These are phyloP conservation scores for Vandiemenella viatica DNA, from an alignment of 2,888 invertebrate species.

Conservation along the genomic window DNA sequence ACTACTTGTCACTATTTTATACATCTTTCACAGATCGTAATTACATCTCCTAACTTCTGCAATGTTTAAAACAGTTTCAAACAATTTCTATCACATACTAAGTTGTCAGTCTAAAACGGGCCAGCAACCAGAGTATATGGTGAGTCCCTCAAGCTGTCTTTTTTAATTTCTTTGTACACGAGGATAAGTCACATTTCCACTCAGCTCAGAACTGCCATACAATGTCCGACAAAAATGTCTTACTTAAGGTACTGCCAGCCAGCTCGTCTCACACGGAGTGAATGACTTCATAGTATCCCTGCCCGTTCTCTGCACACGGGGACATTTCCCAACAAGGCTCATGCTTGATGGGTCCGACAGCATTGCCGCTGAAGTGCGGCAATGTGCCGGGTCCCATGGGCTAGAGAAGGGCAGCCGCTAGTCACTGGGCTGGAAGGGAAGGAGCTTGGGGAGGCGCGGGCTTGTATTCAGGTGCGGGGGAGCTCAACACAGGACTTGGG, in stretches of 20 bases:
- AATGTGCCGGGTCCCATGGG: background rate
- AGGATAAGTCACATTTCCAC: too few relatives aligned
- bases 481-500: too few relatives aligned
- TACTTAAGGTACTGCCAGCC: too few relatives aligned
- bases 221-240: too few relatives aligned
- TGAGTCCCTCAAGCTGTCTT: too few relatives aligned
- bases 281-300: background rate
- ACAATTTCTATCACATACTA: conserved; percentile 15
- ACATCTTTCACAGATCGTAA: conserved; percentile 1
- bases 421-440: conserved; percentile 13
- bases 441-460: conserved; percentile 21
- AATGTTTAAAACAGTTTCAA: conserved; percentile 13
- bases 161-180: too few relatives aligned
- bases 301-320: background rate
- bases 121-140: too few relatives aligned
- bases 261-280: background rate
- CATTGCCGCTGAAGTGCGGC: background rate
- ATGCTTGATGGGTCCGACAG: background rate
- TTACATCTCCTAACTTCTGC: background rate
- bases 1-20: conserved; percentile 4
- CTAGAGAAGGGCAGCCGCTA: conserved; percentile 4
- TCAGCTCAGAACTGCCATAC: too few relatives aligned
- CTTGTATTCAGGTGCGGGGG: conserved; percentile 33
- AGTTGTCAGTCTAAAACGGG: conserved; percentile 8
- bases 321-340: background rate